A percentile compares a stretch with the other conserved stretches of the same genome.
phyloP scores from a whole-genome alignment of 2,888 invertebrate genomes.

The Monoplex corrugatus region DNA sequence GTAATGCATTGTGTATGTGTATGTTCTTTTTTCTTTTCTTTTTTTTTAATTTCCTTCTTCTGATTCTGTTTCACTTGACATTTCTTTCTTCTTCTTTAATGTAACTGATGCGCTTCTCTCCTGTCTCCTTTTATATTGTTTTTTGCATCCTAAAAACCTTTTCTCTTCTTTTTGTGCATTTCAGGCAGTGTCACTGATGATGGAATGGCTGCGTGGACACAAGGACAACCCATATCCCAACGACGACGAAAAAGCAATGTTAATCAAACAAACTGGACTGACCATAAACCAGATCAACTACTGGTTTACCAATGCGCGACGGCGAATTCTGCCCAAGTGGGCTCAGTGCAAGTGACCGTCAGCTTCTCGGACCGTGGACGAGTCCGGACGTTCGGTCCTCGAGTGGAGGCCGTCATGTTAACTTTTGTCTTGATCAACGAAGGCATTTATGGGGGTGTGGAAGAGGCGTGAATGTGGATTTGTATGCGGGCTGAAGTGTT shows the following conservation, averaged over 20 bases:
- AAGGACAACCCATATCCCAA: conserved; percentile 82
- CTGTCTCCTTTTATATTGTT: too few relatives aligned
- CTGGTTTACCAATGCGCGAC: conserved; percentile 82
- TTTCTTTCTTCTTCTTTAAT: too few relatives aligned
- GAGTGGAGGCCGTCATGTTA: neutral
- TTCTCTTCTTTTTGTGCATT: conserved; percentile 30
- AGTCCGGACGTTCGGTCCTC: neutral
- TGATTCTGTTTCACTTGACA: too few relatives aligned
- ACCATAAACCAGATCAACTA: conserved; percentile 82
- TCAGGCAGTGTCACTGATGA: conserved; percentile 81
- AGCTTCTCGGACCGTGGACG: neutral
- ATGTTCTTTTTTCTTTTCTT: too few relatives aligned
- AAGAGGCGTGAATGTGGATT: neutral
- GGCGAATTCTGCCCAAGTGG: conserved; percentile 81
- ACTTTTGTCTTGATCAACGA: conserved; percentile 26
- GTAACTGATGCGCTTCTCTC: too few relatives aligned
- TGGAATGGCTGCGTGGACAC: conserved; percentile 81
- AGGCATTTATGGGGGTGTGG: neutral
- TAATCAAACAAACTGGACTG: conserved; percentile 80
- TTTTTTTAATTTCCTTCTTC: too few relatives aligned
- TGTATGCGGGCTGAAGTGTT: neutral
- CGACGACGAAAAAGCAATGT: conserved; percentile 81
- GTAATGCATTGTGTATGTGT: neutral
- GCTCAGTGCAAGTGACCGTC: conserved; percentile 72
- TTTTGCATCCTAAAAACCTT: neutral